These are phyloP conservation scores for Phylloscopus collybita DNA, from an alignment of 2,797 vertebrate genomes.

Conservation along the genomic window DNA sequence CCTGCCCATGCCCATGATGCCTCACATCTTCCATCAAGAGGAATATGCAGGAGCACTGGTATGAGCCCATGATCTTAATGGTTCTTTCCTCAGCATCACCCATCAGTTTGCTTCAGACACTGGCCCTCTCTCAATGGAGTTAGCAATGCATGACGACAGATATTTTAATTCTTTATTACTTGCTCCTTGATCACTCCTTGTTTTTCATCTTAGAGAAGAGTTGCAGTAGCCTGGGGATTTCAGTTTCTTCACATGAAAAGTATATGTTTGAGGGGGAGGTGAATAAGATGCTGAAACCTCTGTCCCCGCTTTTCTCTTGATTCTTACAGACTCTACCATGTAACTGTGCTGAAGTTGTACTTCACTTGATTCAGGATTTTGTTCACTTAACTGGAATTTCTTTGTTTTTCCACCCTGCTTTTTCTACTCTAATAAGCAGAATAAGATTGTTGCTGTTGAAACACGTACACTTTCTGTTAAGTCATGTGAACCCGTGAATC, in stretches of 20 bases:
- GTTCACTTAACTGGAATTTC: background rate
- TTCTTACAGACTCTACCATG: background rate
- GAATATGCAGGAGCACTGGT: background rate
- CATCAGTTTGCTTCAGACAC: background rate
- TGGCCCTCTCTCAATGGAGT: background rate
- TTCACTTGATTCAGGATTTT: conserved; percentile 5
- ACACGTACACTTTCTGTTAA: background rate
- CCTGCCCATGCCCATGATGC: background rate
- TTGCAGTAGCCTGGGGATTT: background rate
- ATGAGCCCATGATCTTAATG: background rate
- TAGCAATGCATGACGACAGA: background rate
- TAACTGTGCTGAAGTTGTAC: conserved; percentile 15
- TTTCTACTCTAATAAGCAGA: conserved; percentile 7
- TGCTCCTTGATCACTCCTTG: background rate
- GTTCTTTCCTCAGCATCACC: background rate
- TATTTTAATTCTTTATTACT: background rate
- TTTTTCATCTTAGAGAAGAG: background rate
- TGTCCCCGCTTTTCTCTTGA: background rate
- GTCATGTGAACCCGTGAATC: background rate
- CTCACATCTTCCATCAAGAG: background rate
- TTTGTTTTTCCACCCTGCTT: background rate
- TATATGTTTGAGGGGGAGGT: background rate
- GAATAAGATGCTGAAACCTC: background rate
- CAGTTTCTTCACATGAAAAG: background rate
- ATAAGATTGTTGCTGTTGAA: background rate